phyloP scores from a whole-genome alignment of 2,797 vertebrate genomes.

The Ctenosaura bakeri region DNA sequence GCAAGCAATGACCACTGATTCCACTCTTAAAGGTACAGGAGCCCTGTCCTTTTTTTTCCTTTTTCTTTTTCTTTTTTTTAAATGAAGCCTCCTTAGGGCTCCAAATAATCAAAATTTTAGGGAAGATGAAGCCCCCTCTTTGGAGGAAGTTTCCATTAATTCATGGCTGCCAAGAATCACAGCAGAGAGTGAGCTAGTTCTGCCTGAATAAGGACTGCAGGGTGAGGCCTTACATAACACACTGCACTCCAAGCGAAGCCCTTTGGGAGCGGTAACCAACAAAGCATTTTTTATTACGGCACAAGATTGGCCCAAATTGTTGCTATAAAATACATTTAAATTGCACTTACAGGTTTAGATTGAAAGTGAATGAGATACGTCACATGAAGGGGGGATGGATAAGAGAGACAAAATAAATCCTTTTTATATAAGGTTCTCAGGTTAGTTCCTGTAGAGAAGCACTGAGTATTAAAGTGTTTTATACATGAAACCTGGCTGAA shows the following conservation, averaged over 20 bases:
- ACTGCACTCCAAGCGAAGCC: background rate
- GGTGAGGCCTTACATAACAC: background rate
- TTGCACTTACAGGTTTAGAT: conserved; percentile 38
- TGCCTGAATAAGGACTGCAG: background rate
- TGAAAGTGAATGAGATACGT: conserved; percentile 42
- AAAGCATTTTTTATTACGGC: conserved; percentile 49
- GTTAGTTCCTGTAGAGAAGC: conserved; percentile 24
- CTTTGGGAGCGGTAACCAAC: conserved; percentile 43
- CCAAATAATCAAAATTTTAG: background rate
- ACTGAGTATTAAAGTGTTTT: conserved; percentile 53
- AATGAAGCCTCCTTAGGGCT: background rate
- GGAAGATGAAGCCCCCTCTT: background rate
- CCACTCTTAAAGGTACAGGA: background rate
- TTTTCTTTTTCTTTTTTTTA: too few relatives aligned
- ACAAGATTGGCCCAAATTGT: conserved; percentile 46
- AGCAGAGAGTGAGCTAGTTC: accelerated
- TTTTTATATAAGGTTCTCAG: conserved; percentile 28
- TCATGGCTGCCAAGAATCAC: accelerated
- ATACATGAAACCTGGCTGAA: conserved; percentile 68
- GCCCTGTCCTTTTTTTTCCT: too few relatives aligned
- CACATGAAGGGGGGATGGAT: conserved; percentile 14
- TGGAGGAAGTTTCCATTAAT: background rate
- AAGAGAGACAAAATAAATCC: conserved; percentile 43
- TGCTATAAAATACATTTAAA: conserved; percentile 47
- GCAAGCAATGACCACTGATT: too few relatives aligned